phyloP scores from a whole-genome alignment of 2,888 invertebrate genomes.

The Panopea generosa region DNA sequence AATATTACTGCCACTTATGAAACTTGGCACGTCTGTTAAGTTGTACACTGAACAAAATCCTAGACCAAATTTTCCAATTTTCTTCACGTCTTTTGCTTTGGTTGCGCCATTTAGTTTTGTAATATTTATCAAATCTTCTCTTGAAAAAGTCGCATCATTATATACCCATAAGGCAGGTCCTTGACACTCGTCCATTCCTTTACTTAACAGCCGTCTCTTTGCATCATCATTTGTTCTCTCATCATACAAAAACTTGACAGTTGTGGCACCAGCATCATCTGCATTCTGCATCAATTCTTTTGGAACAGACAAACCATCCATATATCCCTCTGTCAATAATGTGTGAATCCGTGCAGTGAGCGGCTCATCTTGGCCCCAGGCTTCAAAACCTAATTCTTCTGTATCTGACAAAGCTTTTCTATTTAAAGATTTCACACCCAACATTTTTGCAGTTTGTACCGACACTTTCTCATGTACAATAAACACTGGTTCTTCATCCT shows the following conservation, averaged over 20 bases:
- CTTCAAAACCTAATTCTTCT: slow-evolving; percentile 27
- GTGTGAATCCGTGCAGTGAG: slow-evolving; percentile 71
- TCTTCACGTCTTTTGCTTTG: slow-evolving; percentile 76
- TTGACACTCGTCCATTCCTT: slow-evolving; percentile 79
- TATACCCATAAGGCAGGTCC: slow-evolving; percentile 82
- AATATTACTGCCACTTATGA: slow-evolving; percentile 78
- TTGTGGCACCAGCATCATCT: slow-evolving; percentile 77
- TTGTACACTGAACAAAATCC: slow-evolving; percentile 84
- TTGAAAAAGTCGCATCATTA: slow-evolving; percentile 80
- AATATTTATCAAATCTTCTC: slow-evolving; percentile 80
- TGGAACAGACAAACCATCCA: slow-evolving; percentile 76
- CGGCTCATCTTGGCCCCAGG: slow-evolving; percentile 77
- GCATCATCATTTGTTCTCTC: slow-evolving; percentile 74
- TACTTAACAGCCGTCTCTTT: slow-evolving; percentile 71
- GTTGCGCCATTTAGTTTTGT: slow-evolving; percentile 81
- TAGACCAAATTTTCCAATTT: slow-evolving; percentile 82
- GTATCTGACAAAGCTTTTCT: slow-evolving; percentile 5
- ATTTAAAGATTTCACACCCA: not conserved
- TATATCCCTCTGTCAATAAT: slow-evolving; percentile 71
- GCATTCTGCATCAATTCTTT: slow-evolving; percentile 81
- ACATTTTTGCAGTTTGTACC: not conserved
- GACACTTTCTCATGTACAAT: slow-evolving; percentile 3
- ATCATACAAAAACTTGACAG: slow-evolving; percentile 77
- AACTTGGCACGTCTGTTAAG: slow-evolving; percentile 82
- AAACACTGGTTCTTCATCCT: slow-evolving; percentile 1